These are phyloP conservation scores for Paragorgia papillata DNA, from an alignment of 92 coral and sea anemone species.

Conservation along the genomic window DNA sequence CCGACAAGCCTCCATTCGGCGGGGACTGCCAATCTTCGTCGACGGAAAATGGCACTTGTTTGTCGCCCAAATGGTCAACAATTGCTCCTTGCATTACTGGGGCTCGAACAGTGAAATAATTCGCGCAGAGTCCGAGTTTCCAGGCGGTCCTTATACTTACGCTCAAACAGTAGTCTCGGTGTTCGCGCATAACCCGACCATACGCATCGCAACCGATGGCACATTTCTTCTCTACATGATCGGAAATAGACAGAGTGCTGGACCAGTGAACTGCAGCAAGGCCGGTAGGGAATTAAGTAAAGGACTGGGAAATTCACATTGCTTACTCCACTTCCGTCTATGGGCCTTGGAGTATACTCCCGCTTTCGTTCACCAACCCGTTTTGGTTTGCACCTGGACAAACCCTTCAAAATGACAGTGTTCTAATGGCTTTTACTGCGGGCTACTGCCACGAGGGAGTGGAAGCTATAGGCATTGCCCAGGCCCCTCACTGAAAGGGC, in stretches of 20 bases:
- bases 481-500: conserved; percentile 25
- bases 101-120: conserved; percentile 32
- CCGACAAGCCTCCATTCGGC: conserved; percentile 10
- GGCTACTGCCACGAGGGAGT: conserved; percentile 20
- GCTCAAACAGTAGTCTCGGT: conserved; percentile 22
- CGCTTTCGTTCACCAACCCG: conserved; percentile 16
- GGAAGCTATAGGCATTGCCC: conserved; percentile 26
- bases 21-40: conserved; percentile 22
- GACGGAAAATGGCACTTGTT: conserved; percentile 35
- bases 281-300: neutral
- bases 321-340: conserved; percentile 24
- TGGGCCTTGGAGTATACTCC: conserved; percentile 22
- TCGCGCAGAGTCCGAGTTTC: conserved; percentile 24
- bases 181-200: conserved; percentile 27
- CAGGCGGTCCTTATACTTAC: conserved; percentile 29
- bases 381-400: conserved; percentile 13
- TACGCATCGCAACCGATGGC: conserved; percentile 18
- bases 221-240: conserved; percentile 30
- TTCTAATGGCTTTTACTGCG: conserved; percentile 15
- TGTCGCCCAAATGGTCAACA: conserved; percentile 27
- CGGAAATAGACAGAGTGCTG: conserved; percentile 12
- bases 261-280: conserved; percentile 25
- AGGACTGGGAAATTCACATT: conserved; percentile 25
- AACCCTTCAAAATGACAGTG: conserved; percentile 5
- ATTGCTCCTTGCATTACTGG: conserved; percentile 18